Base-by-base conservation (phyloP, 2,797 vertebrate genomes). In the Sparidentex hasta region DNA sequence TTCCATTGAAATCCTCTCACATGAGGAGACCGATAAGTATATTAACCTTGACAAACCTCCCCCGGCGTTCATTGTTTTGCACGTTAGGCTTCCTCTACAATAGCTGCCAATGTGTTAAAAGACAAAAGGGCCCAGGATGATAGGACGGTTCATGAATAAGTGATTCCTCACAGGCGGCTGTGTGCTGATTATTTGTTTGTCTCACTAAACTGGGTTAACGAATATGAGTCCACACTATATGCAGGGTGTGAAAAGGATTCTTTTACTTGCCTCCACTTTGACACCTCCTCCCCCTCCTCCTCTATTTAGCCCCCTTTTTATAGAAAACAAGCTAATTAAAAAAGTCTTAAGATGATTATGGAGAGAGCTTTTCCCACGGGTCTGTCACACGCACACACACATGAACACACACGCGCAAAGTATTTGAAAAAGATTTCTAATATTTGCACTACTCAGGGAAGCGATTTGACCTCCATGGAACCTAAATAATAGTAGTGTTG, bases 1-100 rank as follows among this genome's bases (percentile, higher is more conserved):
- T 72, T 66, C 54, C 51, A 65, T 41, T 88, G 62, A 91, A 88
- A 90, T 83, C 71, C 81, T 86, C 73, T 88, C 86, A 91, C 78
- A 78, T 47, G 55, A 72, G 79, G 65, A 75, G 67, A 65, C 78
- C 65, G 75, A 80, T 81, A 71, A 89, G 82, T 82, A 71, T 80
- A 84, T 87, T 83, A 87, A 79, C 82, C 65, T 80, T 84, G 43
- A 78, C 57, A 87, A 87, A 83, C 56, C 63, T 73, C 71, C 56
- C 33, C 38, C 56, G 54, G 63, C 3, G 0, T 71, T 50, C 61
- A 13, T 68, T 81, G 76, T 85, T 80, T 77, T 74, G 50, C 17
- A 29, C 76, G 48, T 50, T 59, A 67, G 23, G 50, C 52, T 55
- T 73, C 25, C 41, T 82, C 46, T 25, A 68, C 72, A 74, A 64